Conservation (phyloP, 2,888 invertebrate species). For the Drosophila maculinotata region DNA sequence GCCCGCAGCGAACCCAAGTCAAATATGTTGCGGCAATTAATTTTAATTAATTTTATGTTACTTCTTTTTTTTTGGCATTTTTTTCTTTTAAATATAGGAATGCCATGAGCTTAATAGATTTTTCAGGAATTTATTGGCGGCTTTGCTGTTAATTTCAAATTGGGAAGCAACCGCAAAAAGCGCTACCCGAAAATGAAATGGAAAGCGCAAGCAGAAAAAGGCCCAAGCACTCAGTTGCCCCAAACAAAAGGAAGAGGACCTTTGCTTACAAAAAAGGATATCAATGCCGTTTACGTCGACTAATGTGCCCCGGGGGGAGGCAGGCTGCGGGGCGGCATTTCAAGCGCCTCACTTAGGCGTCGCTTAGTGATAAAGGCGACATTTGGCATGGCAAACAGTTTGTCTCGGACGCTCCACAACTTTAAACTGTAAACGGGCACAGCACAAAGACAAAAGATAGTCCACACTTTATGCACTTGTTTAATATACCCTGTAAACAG, state of each 20-base stretch:
- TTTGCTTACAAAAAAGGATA: conserved; percentile 56
- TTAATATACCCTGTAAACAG: conserved; percentile 4
- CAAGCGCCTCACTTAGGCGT: conserved; percentile 74
- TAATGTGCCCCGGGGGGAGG: conserved; percentile 60
- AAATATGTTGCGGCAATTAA: conserved; percentile 73
- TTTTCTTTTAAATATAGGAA: conserved; percentile 5
- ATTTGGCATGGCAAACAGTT: conserved; percentile 44
- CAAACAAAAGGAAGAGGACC: conserved; percentile 36
- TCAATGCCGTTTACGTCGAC: conserved; percentile 66
- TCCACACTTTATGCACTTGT: conserved; percentile 49
- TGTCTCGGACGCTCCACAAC: conserved; percentile 48
- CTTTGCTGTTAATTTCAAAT: conserved; percentile 56
- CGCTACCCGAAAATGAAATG: conserved; percentile 57
- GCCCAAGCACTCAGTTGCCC: conserved; percentile 14
- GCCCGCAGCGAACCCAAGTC: conserved; percentile 38
- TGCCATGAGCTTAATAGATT: conserved; percentile 49
- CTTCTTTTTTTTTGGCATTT: neutral
- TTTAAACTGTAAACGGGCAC: conserved; percentile 66
- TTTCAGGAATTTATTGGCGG: conserved; percentile 58
- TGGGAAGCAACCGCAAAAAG: conserved; percentile 57
- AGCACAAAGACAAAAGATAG: conserved; percentile 61
- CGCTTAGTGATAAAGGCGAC: conserved; percentile 76
- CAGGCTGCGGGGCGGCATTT: conserved; percentile 13
- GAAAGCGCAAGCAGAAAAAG: conserved; percentile 41
- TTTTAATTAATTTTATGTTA: conserved; percentile 78